phyloP scores from a whole-genome alignment of 2,113 vertebrate species.

The Leptobrachium leishanense region DNA sequence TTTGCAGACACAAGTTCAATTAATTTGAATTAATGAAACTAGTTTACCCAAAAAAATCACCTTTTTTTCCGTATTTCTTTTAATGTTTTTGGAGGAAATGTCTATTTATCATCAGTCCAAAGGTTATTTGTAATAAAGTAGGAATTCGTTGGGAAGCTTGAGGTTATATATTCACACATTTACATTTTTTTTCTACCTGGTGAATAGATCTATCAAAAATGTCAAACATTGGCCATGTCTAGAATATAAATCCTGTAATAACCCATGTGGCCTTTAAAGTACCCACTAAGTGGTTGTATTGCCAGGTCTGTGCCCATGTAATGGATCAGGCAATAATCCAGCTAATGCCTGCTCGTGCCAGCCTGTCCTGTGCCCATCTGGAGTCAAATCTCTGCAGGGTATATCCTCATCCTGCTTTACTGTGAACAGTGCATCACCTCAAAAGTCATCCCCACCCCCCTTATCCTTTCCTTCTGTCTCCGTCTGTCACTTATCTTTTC shows the following conservation, averaged over 20 bases:
- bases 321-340: slow-evolving; percentile 1
- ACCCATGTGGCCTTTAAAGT: background rate
- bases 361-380: slow-evolving; percentile 21
- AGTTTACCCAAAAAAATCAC: background rate
- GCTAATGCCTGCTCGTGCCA: slow-evolving; percentile 3
- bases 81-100: background rate
- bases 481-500: slow-evolving; percentile 20
- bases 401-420: slow-evolving; percentile 24
- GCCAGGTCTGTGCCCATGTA: background rate
- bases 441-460: slow-evolving; percentile 4
- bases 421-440: slow-evolving; percentile 7
- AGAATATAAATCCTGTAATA: too few relatives aligned
- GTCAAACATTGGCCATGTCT: too few relatives aligned
- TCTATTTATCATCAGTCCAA: background rate
- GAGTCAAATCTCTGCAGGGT: slow-evolving; percentile 19
- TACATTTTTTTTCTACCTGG: too few relatives aligned
- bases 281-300: background rate
- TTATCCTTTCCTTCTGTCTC: slow-evolving; percentile 23
- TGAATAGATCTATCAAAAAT: too few relatives aligned
- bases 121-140: too few relatives aligned
- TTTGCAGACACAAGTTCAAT: too few relatives aligned
- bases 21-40: too few relatives aligned
- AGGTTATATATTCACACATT: too few relatives aligned
- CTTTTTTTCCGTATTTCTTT: background rate
- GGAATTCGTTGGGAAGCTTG: too few relatives aligned